Percentiles rank a stretch among this genome's conserved stretches.
Evolutionary conservation across 1,140 invertebrate species (phyloP).

Genomic region (Rhopalosiphum padi): DNA sequence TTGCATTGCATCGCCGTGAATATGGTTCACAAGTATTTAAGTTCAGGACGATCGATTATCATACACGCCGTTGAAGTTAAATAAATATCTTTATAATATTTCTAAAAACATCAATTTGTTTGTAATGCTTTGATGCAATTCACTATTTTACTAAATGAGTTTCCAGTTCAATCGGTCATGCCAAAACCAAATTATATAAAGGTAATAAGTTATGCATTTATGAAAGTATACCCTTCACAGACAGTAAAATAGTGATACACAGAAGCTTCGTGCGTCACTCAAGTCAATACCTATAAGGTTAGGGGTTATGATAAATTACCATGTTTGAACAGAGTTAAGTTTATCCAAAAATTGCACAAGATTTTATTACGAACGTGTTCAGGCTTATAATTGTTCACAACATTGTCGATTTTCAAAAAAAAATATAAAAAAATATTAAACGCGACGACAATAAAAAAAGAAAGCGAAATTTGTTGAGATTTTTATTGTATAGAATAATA

Average conservation of each 20-base stretch:
- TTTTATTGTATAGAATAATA: too few relatives aligned
- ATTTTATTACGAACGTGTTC: background rate
- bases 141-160: background rate
- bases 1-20: background rate
- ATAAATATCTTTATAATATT: background rate
- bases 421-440: background rate
- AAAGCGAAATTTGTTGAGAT: too few relatives aligned
- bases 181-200: background rate
- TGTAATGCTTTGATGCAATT: background rate
- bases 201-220: background rate
- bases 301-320: background rate
- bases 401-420: background rate
- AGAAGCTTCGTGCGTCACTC: background rate
- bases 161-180: background rate
- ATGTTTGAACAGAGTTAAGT: background rate
- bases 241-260: background rate
- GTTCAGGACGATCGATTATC: background rate
- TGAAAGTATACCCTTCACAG: background rate
- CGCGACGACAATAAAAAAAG: background rate
- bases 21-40: background rate
- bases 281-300: background rate
- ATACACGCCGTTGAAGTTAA: background rate
- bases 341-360: background rate
- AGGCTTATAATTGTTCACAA: background rate
- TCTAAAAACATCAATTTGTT: background rate